Conservation (phyloP, 1,140 invertebrate species). For the Drosophila simulans region DNA sequence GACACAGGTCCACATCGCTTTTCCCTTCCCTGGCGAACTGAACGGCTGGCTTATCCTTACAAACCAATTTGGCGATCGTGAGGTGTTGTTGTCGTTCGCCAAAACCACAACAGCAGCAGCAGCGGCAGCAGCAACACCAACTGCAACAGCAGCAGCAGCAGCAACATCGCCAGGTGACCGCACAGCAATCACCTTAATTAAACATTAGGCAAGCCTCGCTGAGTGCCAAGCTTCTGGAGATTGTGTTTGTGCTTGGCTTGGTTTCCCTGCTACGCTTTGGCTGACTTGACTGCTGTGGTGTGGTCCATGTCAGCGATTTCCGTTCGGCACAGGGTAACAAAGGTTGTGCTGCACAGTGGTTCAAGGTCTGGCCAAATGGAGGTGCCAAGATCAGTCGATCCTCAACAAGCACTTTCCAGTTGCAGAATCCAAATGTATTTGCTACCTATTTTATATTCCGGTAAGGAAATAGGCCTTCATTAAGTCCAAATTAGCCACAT, state of each 20-base stretch:
- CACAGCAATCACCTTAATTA: conserved; percentile 83
- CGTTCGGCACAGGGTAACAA: conserved; percentile 76
- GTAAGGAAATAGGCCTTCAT: no score
- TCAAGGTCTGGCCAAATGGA: neutral
- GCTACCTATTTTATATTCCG: no score
- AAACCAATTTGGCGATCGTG: conserved; percentile 80
- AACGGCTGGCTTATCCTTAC: conserved; percentile 66
- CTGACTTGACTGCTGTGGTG: conserved; percentile 53
- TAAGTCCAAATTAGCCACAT: no score
- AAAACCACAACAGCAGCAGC: conserved; percentile 28
- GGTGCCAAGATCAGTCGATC: neutral
- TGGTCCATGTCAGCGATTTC: conserved; percentile 82
- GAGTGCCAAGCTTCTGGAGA: conserved; percentile 57
- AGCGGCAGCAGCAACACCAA: conserved; percentile 40
- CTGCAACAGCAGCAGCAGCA: conserved; percentile 21
- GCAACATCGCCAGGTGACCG: conserved; percentile 69
- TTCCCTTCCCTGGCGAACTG: no score
- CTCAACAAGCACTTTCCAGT: neutral
- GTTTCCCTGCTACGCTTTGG: conserved; percentile 25
- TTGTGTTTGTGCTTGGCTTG: conserved; percentile 46
- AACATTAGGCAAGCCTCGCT: conserved; percentile 81
- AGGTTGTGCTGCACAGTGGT: conserved; percentile 68
- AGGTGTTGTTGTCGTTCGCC: conserved; percentile 66
- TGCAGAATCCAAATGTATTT: no score
- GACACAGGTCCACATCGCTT: conserved; percentile 34